Evolutionary conservation across 1,140 invertebrate genomes (phyloP).

Genomic region (Drosophila dunni): DNA sequence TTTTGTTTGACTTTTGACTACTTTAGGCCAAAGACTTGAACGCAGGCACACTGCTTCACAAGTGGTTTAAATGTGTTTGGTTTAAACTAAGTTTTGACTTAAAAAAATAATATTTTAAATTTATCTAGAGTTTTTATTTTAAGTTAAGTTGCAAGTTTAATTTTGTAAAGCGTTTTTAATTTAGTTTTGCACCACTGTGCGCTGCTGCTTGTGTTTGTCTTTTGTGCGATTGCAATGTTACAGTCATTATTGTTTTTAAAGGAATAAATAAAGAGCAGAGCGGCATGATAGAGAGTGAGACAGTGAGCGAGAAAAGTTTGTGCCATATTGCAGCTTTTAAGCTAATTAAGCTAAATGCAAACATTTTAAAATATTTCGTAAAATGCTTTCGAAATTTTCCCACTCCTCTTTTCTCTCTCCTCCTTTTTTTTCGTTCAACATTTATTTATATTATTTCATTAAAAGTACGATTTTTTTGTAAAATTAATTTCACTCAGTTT

Average conservation of each 20-base stretch:
- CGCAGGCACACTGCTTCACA: background rate
- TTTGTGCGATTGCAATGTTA: slow-evolving; percentile 46
- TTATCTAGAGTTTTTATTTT: background rate
- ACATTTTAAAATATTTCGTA: slow-evolving; percentile 34
- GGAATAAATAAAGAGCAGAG: background rate
- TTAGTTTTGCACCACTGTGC: slow-evolving; percentile 20
- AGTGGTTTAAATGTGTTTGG: background rate
- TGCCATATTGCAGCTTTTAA: slow-evolving; percentile 50
- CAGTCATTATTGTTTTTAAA: slow-evolving; percentile 3
- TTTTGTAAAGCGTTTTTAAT: background rate
- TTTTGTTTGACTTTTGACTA: slow-evolving; percentile 56
- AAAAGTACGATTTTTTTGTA: slow-evolving; percentile 1
- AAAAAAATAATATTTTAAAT: background rate
- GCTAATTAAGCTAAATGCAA: slow-evolving; percentile 54
- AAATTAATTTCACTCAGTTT: slow-evolving; percentile 15
- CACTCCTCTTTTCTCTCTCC: slow-evolving; percentile 1
- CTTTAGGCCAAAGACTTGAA: background rate
- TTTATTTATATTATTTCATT: slow-evolving; percentile 23
- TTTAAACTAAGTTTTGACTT: background rate
- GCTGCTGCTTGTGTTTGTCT: slow-evolving; percentile 54
- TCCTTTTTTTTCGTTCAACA: background rate
- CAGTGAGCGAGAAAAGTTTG: slow-evolving; percentile 28
- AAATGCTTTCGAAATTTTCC: slow-evolving; percentile 27
- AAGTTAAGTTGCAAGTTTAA: background rate
- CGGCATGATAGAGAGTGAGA: background rate